Evolutionary conservation across 1,140 invertebrate species (phyloP).

Genomic region (Solen grandis): DNA sequence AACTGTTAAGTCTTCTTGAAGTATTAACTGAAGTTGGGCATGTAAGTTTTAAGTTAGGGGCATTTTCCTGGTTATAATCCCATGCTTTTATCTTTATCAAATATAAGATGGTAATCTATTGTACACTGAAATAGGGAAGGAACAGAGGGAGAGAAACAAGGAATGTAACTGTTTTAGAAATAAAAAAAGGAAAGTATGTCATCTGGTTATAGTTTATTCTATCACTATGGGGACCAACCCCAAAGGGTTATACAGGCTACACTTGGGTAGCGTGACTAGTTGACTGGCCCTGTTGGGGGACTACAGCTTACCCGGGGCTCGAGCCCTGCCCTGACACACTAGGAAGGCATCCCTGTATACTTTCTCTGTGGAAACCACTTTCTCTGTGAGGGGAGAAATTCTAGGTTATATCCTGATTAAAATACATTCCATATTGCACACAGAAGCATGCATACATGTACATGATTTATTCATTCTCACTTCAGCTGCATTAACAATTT

Average conservation of each 20-base stretch:
- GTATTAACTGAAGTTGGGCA: too few species aligned
- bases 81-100: too few species aligned
- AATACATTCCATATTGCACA: too few species aligned
- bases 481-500: too few species aligned
- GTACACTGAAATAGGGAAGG: not conserved
- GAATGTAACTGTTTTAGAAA: not conserved
- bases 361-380: constrained; percentile 19
- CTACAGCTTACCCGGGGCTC: not conserved
- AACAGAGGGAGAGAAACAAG: not conserved
- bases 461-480: too few species aligned
- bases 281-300: not conserved
- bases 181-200: not conserved
- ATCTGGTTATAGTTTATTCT: not conserved
- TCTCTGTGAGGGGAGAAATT: constrained; percentile 41
- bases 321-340: constrained; percentile 27
- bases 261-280: not conserved
- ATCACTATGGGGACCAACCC: not conserved
- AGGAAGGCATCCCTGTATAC: constrained; percentile 42
- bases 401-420: too few species aligned
- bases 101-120: too few species aligned
- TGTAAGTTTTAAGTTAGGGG: too few species aligned
- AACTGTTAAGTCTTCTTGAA: too few species aligned
- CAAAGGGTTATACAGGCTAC: not conserved
- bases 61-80: too few species aligned
- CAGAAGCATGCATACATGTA: too few species aligned